Evolutionary conservation across 2,888 invertebrate species (phyloP).

Genomic region (Drosophila robusta): DNA sequence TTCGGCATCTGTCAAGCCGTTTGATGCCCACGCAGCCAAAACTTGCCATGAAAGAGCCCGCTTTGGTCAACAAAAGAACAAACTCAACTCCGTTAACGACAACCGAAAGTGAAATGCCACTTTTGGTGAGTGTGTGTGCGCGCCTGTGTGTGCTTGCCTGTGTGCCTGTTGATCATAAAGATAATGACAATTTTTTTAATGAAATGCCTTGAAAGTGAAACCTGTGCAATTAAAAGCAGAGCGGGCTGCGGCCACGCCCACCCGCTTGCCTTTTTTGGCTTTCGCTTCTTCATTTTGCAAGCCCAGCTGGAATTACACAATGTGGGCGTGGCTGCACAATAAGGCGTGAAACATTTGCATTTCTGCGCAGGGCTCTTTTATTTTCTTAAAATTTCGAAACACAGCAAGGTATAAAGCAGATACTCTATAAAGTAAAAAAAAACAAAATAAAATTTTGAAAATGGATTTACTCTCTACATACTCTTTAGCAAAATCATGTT

Average conservation of each 20-base stretch:
- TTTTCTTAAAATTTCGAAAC: constrained; percentile 32
- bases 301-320: constrained; percentile 63
- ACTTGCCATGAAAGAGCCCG: constrained; percentile 56
- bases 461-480: too few species aligned
- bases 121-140: constrained; percentile 28
- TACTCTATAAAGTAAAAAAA: constrained; percentile 2
- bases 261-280: constrained; percentile 41
- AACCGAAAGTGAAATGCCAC: constrained; percentile 72
- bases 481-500: too few species aligned
- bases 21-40: constrained; percentile 33
- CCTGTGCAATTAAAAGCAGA: constrained; percentile 74
- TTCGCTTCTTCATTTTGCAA: constrained; percentile 52
- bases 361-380: constrained; percentile 37
- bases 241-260: constrained; percentile 59
- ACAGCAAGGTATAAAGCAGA: neutral
- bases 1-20: constrained; percentile 41
- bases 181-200: constrained; percentile 72
- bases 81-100: constrained; percentile 46
- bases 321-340: constrained; percentile 55
- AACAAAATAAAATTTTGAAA: too few species aligned
- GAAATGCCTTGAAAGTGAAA: constrained; percentile 77
- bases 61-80: constrained; percentile 73
- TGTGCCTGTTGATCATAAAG: constrained; percentile 56
- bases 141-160: constrained; percentile 8
- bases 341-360: constrained; percentile 66